Percentiles rank a stretch among this genome's conserved stretches.
Evolutionary conservation across 1,140 invertebrate species (phyloP).

Genomic region (Olivierus martensii): DNA sequence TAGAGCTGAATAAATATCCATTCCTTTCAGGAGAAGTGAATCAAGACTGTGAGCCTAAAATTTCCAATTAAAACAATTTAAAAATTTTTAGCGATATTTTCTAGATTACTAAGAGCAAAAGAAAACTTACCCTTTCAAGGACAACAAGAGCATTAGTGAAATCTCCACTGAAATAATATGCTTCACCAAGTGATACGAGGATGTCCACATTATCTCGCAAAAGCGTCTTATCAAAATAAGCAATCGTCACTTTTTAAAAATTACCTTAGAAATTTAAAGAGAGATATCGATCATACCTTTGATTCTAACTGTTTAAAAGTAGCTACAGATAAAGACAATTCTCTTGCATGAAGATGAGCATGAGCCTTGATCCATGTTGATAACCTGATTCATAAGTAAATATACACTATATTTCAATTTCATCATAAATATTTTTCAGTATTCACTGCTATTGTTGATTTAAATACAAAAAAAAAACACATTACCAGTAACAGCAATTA

Average conservation of each 20-base stretch:
- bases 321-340: constrained; percentile 45
- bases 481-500: too few relatives aligned
- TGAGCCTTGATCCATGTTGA: constrained; percentile 53
- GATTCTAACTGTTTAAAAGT: constrained; percentile 46
- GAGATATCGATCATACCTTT: constrained; percentile 18
- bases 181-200: constrained; percentile 46
- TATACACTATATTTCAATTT: too few relatives aligned
- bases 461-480: too few relatives aligned
- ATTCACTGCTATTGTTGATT: too few relatives aligned
- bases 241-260: background rate
- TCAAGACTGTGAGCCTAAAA: constrained; percentile 41
- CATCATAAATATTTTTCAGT: too few relatives aligned
- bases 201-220: constrained; percentile 49
- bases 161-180: constrained; percentile 45
- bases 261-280: background rate
- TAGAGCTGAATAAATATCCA: constrained; percentile 38
- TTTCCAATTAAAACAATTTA: constrained; percentile 13
- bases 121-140: constrained; percentile 28
- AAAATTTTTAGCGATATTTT: background rate
- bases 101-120: background rate
- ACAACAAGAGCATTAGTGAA: constrained; percentile 26
- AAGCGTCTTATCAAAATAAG: constrained; percentile 30
- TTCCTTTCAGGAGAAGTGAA: constrained; percentile 38
- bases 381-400: too few relatives aligned
- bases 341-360: constrained; percentile 43